Evolutionary conservation across 2,113 vertebrate genomes (phyloP), one percentile per base, ranked within the genome.

Genomic region (Antechinus flavipes): DNA sequence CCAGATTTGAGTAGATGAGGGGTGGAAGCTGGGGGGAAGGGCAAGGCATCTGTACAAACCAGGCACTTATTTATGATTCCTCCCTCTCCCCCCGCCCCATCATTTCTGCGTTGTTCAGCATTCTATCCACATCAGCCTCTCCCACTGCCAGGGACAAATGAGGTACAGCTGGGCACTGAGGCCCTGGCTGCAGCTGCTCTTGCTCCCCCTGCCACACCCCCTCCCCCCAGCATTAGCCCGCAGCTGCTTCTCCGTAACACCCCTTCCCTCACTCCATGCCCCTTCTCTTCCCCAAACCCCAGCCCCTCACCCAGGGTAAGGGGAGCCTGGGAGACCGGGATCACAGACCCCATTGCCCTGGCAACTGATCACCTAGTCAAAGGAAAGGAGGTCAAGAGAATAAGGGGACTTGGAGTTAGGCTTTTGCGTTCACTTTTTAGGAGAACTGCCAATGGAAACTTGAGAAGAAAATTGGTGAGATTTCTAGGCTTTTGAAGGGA

Each of bases 101-200:
- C 93, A 95, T 76, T 2, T 91, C 90, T 42, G 94, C 58, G 95
- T 98, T 94, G 54, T 42, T 97, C 95, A 19, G 0, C 56, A 58
- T 52, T 94, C 97, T 92, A 90, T 94, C 97, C 96, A 95, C 98
- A 76, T 97, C 96, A 50, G 93, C 30, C 49, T 97, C 8, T 93
- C 96, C 14, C 95, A 53, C 89, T 94, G 91, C 98, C 98, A 89
- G 97, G 97, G 97, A 98, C 96, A 97, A 97, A 97, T 96, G 97
- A 98, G 97, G 96, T 95, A 96, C 95, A 96, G 96, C 97, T 98
- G 98, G 95, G 96, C 96, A 94, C 94, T 94, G 96, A 93, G 96
- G 96, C 95, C 97, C 97, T 96, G 97, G 97, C 97, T 96, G 49
- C 91, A 94, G 95, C 47, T 89, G 95, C 93, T 96, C 93, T 8